phyloP scores from a whole-genome alignment of 2,888 invertebrate species.

The Laothoe populi region DNA sequence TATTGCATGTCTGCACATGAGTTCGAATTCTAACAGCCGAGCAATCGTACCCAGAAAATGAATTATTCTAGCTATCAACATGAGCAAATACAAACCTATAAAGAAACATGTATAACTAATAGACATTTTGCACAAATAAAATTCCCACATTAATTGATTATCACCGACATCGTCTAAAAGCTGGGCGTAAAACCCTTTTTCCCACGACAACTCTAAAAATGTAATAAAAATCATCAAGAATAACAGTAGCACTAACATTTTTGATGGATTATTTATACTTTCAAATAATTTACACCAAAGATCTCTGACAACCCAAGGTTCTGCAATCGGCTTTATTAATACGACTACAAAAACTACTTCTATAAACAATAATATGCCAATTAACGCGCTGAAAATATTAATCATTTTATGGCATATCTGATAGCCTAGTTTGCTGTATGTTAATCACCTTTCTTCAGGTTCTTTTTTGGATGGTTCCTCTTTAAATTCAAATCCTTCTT shows the following conservation, averaged over 20 bases:
- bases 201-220: constrained; percentile 56
- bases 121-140: constrained; percentile 53
- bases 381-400: constrained; percentile 53
- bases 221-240: constrained; percentile 46
- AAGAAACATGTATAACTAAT: constrained; percentile 53
- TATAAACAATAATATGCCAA: constrained; percentile 47
- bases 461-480: constrained; percentile 5
- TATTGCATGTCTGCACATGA: constrained; percentile 69
- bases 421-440: constrained; percentile 4
- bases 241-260: constrained; percentile 41
- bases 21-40: constrained; percentile 64
- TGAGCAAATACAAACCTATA: constrained; percentile 52
- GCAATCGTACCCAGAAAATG: constrained; percentile 55
- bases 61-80: constrained; percentile 58
- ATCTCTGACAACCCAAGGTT: constrained; percentile 59
- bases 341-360: constrained; percentile 55
- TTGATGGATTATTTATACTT: constrained; percentile 38
- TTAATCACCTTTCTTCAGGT: constrained; percentile 23
- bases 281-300: constrained; percentile 52
- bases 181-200: constrained; percentile 42
- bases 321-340: constrained; percentile 60
- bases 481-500: constrained; percentile 6
- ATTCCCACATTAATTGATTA: constrained; percentile 46
- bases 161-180: constrained; percentile 48
- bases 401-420: constrained; percentile 49